phyloP scores from a whole-genome alignment of 1,140 invertebrate species.

The Parasteatoda tepidariorum region DNA sequence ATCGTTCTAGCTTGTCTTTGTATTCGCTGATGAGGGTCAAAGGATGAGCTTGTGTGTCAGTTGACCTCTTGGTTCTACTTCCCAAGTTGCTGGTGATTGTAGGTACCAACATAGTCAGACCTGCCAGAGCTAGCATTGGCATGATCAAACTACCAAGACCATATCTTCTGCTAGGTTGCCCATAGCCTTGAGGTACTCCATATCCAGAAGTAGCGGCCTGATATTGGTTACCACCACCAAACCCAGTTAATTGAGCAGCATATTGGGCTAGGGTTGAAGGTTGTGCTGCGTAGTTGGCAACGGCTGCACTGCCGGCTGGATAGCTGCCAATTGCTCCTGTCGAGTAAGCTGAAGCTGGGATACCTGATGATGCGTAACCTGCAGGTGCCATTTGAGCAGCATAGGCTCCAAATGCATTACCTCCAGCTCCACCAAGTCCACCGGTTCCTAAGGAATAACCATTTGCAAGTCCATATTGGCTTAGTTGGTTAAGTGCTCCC shows the following conservation, averaged over 20 bases:
- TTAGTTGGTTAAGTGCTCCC: conserved; percentile 40
- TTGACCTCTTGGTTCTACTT: conserved; percentile 50
- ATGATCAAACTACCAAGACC: conserved; percentile 64
- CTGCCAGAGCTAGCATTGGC: conserved; percentile 65
- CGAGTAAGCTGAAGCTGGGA: conserved; percentile 1
- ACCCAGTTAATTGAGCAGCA: conserved; percentile 53
- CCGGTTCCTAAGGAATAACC: conserved; percentile 24
- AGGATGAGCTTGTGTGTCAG: neutral
- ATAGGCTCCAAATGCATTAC: conserved; percentile 27
- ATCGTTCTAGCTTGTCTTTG: conserved; percentile 63
- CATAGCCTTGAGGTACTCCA: conserved; percentile 48
- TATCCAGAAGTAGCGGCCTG: conserved; percentile 19
- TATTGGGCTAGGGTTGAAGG: conserved; percentile 41
- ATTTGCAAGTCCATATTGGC: conserved; percentile 45
- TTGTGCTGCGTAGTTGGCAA: conserved; percentile 35
- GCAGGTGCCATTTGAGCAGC: neutral
- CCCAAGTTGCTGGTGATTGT: conserved; percentile 64
- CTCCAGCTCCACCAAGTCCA: conserved; percentile 4
- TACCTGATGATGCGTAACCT: conserved; percentile 21
- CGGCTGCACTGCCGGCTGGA: conserved; percentile 33
- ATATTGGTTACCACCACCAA: conserved; percentile 4
- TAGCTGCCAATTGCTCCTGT: conserved; percentile 35
- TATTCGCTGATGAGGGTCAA: conserved; percentile 58
- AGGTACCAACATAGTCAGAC: conserved; percentile 64
- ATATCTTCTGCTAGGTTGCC: conserved; percentile 55